Evolutionary conservation across 2,797 vertebrate genomes (phyloP).

Genomic region (Dendrocincla fuliginosa): DNA sequence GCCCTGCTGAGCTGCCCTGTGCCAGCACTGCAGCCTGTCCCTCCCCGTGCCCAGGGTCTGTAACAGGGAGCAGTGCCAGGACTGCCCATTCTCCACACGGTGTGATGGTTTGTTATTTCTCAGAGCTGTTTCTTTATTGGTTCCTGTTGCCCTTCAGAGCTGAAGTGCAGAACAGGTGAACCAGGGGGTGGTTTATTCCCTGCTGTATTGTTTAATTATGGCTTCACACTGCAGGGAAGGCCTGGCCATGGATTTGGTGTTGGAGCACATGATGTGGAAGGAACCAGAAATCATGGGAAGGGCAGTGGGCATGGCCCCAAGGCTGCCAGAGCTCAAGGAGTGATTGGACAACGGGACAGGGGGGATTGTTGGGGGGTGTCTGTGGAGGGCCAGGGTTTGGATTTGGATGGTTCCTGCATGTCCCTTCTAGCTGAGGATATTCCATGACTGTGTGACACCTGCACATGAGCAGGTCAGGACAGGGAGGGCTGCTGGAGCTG

Average conservation of each 20-base stretch:
- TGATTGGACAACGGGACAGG: too few relatives aligned
- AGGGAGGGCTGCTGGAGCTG: not conserved
- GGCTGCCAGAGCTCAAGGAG: not conserved
- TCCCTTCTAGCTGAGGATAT: not conserved
- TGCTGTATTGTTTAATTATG: accelerated
- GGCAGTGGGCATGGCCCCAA: not conserved
- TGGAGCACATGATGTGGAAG: not conserved
- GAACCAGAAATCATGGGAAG: not conserved
- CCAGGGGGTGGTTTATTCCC: not conserved
- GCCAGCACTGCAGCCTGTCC: not conserved
- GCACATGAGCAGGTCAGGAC: accelerated
- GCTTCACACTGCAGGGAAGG: not conserved
- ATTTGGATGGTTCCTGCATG: too few relatives aligned
- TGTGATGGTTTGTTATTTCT: too few relatives aligned
- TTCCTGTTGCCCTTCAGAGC: not conserved
- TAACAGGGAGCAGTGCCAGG: not conserved
- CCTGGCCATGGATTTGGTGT: not conserved
- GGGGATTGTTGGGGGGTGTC: not conserved
- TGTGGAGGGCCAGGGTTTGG: not conserved
- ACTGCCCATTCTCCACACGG: not conserved
- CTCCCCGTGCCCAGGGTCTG: not conserved
- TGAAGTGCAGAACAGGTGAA: not conserved
- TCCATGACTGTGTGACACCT: not conserved
- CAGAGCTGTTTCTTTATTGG: not conserved
- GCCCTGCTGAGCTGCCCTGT: not conserved